Evolutionary conservation across 2,113 vertebrate genomes (phyloP), one percentile per base, ranked within the genome.

Genomic region (Gyps fulvus): DNA sequence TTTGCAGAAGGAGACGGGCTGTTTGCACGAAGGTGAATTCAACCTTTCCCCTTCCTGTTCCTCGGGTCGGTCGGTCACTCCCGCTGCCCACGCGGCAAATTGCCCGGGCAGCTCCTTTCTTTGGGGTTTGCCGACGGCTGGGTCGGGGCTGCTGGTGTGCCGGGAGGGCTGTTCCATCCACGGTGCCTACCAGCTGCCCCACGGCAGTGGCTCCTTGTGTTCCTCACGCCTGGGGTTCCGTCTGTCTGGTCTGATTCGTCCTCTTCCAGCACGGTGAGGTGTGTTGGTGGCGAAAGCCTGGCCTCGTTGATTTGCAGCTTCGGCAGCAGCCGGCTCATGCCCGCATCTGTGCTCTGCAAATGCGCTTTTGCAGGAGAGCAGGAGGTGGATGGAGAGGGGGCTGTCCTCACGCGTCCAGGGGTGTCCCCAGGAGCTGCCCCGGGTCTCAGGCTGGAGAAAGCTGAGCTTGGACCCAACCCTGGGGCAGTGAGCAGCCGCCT

Each of bases 21-120:
- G 80, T 89, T 96, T 94, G 90, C 66, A 49, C 0, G 14, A 5
- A 26, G 78, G 58, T 20, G 58, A 96, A 86, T 87, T 49, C 85
- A 80, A 29, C 90, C 84, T 95, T 94, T 93, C 92, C 81, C 90
- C 91, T 95, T 87, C 90, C 82, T 49, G 49, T 85, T 91, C 43
- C 82, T 90, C 62, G 3, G 6, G 70, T 71, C 2, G 1, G 31
- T 76, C 3, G 1, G n/a, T 93, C 72, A 5, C 23, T 94, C 63
- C 72, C 0, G 9, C 65, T 91, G 87, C 78, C 84, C 90, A 18
- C 29, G 4, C 58, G 7, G 16, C 59, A 40, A 31, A 50, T 27
- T 83, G n/a, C 42, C 32, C 0, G 0, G 77, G 57, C 81, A 85
- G 43, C 66, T 76, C 36, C 10, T 45, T 82, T 26, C 52, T 45